Base-by-base conservation (phyloP, 2,797 vertebrate genomes). In the Chanos chanos region DNA sequence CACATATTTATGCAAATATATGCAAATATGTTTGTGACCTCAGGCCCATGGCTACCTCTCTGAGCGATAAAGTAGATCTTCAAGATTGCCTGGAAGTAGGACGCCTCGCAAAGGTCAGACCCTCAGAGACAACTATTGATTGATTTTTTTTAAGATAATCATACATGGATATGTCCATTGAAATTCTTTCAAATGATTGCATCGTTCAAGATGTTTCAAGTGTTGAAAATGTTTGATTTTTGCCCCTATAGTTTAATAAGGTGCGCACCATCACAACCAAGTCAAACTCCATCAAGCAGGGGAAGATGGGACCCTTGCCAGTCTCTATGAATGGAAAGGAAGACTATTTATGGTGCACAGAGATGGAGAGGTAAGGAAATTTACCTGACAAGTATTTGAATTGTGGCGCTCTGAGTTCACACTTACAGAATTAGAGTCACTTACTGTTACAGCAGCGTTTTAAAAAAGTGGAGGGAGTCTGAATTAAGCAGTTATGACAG, bases 31-130 rank as follows among this genome's bases (percentile, higher is more conserved):
- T 59, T 12, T 55, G 31, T 75, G 9, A 52, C 19, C 18, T 60
- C 61, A 95, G 94, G 81, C 88, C 92, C 4, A 57, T 94, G 12
- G 72, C 89, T 56, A 67, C 85, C 16, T 87, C 90, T 48, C 67
- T 86, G 21, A 86, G 80, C 21, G 83, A 94, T 77, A 92, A 88
- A 58, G 81, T 89, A 53, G 74, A 81, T 45, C 91, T 95, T 2
- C 93, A 95, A 85, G 90, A 92, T 59, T 95, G 93, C 74, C 77
- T 95, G 82, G 94, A 95, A 68, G 49, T 78, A 1, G 93, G 89
- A 63, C 90, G 93, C 52, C 74, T 19, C 30, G 93, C 94, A 36
- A 92, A 86, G 91, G 94, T 95, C 80, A 74, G 80, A 52, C 15
- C 12, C 3, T 53, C 3, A 24, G 15, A 31, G 12, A n/a, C n/a